A percentile compares a stretch with the other conserved stretches of the same genome.
These are phyloP conservation scores for Standfussiana lucernea DNA, from an alignment of 2,888 invertebrate species.

Conservation along the genomic window DNA sequence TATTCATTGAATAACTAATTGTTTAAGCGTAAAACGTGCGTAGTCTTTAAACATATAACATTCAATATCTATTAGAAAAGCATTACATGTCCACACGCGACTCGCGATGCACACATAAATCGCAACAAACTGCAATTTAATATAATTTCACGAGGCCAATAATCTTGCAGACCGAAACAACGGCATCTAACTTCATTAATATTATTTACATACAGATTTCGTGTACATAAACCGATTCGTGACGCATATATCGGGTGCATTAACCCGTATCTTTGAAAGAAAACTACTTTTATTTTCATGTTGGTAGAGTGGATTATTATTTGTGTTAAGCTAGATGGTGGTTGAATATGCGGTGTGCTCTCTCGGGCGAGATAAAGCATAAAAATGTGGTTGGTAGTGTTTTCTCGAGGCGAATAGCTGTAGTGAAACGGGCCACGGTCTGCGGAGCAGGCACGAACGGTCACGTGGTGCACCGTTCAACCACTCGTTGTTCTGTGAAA, in stretches of 20 bases:
- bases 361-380: slow-evolving; percentile 85
- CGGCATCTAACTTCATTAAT: slow-evolving; percentile 55
- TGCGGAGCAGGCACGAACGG: slow-evolving; percentile 78
- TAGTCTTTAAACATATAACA: slow-evolving; percentile 52
- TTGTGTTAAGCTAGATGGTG: slow-evolving; percentile 54
- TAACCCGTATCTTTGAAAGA: slow-evolving; percentile 57
- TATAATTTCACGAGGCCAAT: slow-evolving; percentile 62
- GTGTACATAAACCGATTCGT: slow-evolving; percentile 55
- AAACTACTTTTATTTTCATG: slow-evolving; percentile 85
- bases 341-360: slow-evolving; percentile 73
- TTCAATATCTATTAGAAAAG: slow-evolving; percentile 65
- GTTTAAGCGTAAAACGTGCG: slow-evolving; percentile 21
- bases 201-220: slow-evolving; percentile 67
- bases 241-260: slow-evolving; percentile 53
- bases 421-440: slow-evolving; percentile 89
- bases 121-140: slow-evolving; percentile 47
- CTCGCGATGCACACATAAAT: slow-evolving; percentile 54
- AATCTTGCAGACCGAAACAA: slow-evolving; percentile 52
- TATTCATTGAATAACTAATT: slow-evolving; percentile 20
- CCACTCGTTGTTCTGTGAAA: slow-evolving; percentile 55
- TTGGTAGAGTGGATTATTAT: slow-evolving; percentile 75
- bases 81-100: slow-evolving; percentile 54
- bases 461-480: slow-evolving; percentile 67
- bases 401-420: slow-evolving; percentile 88
- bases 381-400: slow-evolving; percentile 85